Percentiles rank a stretch among this genome's conserved stretches.
Conservation (phyloP, 2,888 invertebrate species). For the Coleophora deauratella region DNA sequence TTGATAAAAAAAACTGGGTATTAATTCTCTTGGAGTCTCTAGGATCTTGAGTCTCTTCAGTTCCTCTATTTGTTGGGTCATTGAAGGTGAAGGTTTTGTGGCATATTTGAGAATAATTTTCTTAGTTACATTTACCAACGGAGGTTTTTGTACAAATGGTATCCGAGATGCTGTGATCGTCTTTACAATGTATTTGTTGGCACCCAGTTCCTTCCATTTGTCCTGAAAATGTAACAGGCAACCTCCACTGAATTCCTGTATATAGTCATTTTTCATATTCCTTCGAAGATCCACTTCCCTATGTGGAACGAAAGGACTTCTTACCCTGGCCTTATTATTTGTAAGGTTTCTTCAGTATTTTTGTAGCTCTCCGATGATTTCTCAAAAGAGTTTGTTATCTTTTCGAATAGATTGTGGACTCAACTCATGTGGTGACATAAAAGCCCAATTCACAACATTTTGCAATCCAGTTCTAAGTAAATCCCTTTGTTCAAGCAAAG, state of each 20-base stretch:
- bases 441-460: constrained; percentile 7
- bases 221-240: background rate
- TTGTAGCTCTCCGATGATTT: too few relatives aligned
- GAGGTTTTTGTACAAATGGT: constrained; percentile 4
- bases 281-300: too few relatives aligned
- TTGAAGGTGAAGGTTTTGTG: background rate
- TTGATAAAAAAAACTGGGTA: constrained; percentile 4
- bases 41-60: background rate
- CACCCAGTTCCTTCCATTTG: background rate
- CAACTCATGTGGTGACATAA: background rate
- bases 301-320: too few relatives aligned
- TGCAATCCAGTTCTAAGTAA: constrained; percentile 2
- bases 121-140: background rate
- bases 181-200: constrained; percentile 4
- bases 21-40: background rate
- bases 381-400: too few relatives aligned
- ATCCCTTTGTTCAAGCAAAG: constrained; percentile 2
- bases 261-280: constrained; percentile 1
- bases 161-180: constrained; percentile 3
- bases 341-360: too few relatives aligned
- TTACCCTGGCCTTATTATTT: too few relatives aligned
- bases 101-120: background rate
- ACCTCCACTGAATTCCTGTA: background rate
- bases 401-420: too few relatives aligned
- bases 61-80: background rate